These are phyloP conservation scores for Cecidostiba fungosa DNA, from an alignment of 2,888 invertebrate species.

Conservation along the genomic window DNA sequence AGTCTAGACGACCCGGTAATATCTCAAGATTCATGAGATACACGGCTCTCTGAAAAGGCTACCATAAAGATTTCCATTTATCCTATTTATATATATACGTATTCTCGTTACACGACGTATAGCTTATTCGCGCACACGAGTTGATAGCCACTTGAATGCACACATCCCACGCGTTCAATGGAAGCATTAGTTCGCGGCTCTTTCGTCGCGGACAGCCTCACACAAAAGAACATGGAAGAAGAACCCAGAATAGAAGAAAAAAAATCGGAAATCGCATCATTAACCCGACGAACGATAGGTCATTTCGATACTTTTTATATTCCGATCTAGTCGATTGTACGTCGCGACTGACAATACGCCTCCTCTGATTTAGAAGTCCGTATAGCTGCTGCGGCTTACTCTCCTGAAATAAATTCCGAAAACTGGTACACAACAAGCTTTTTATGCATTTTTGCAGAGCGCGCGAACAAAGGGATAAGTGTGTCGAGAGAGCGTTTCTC, in stretches of 20 bases:
- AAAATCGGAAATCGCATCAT: not conserved
- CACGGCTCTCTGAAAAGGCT: not conserved
- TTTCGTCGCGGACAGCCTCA: not conserved
- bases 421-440: not conserved
- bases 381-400: too few species aligned
- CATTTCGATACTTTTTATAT: not conserved
- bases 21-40: not conserved
- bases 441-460: not conserved
- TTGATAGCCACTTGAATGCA: conserved; percentile 7
- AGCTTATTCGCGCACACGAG: not conserved
- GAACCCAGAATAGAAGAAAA: not conserved
- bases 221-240: not conserved
- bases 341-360: not conserved
- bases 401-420: not conserved
- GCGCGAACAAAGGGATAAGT: conserved; percentile 2
- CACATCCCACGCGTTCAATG: conserved; percentile 5
- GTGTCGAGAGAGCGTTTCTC: not conserved
- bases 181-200: conserved; percentile 14
- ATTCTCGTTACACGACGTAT: not conserved
- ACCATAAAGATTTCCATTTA: not conserved
- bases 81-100: not conserved
- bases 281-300: not conserved
- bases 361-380: not conserved
- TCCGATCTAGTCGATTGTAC: not conserved
- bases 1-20: not conserved